These are phyloP conservation scores for Carduelis carduelis DNA, from an alignment of 2,797 vertebrate species.

Conservation along the genomic window DNA sequence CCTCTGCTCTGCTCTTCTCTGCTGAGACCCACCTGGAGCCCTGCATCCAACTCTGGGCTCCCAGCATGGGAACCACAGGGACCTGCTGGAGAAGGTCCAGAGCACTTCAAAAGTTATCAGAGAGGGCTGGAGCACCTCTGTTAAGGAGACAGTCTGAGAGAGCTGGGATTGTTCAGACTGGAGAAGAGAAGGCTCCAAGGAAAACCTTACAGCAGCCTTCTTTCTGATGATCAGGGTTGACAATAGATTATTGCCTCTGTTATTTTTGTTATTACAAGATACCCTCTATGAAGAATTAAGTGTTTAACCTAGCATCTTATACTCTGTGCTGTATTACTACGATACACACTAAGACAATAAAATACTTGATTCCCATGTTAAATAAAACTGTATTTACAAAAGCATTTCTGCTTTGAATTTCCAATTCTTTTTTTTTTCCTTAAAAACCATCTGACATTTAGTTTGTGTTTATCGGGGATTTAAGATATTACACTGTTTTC, in stretches of 20 bases:
- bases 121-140: background rate
- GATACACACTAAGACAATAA: background rate
- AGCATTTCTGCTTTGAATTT: background rate
- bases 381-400: background rate
- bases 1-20: background rate
- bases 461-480: background rate
- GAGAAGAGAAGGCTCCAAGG: background rate
- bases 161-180: background rate
- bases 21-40: background rate
- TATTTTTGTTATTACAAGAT: background rate
- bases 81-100: rapidly evolving
- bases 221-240: background rate
- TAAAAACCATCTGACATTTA: background rate
- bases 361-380: background rate
- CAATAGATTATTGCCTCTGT: background rate
- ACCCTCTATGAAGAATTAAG: background rate
- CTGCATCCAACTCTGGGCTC: background rate
- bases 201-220: background rate
- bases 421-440: background rate
- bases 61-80: rapidly evolving
- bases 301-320: background rate
- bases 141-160: background rate
- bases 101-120: background rate
- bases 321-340: background rate
- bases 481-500: background rate